Conservation (phyloP, 2,113 vertebrate genomes). For the Neomonachus schauinslandi region DNA sequence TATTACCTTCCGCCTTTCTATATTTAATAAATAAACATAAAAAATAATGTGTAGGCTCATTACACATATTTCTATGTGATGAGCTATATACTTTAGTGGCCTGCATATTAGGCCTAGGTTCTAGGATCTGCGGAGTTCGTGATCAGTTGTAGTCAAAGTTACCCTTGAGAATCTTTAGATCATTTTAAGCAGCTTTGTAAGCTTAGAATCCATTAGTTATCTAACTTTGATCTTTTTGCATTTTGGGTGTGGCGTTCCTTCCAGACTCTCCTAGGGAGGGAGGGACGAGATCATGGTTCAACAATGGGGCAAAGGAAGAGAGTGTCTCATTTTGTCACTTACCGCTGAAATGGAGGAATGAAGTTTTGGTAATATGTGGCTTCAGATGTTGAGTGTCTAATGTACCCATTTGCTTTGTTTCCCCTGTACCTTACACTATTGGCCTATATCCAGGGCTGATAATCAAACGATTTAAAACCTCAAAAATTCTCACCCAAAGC, state of each 20-base stretch:
- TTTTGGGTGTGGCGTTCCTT: background rate
- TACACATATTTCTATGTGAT: background rate
- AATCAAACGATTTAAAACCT: background rate
- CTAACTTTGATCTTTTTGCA: background rate
- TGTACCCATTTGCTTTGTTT: background rate
- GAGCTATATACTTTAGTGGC: background rate
- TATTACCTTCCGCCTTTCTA: background rate
- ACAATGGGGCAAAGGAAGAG: background rate
- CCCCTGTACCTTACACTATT: background rate
- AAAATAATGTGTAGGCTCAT: background rate
- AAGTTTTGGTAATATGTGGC: background rate
- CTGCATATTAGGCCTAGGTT: too few species aligned
- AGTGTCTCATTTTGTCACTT: background rate
- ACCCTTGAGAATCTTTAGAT: background rate
- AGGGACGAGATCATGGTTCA: background rate
- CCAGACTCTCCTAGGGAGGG: background rate
- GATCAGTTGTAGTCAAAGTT: background rate
- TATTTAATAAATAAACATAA: background rate
- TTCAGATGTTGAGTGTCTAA: background rate
- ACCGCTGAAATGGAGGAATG: background rate
- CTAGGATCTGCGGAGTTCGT: background rate
- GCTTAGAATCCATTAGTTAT: background rate
- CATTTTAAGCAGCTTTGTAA: background rate
- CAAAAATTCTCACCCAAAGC: background rate
- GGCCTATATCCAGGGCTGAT: background rate